These are phyloP conservation scores for Pharmacophagus antenor DNA, from an alignment of 2,888 invertebrate species.

Conservation along the genomic window DNA sequence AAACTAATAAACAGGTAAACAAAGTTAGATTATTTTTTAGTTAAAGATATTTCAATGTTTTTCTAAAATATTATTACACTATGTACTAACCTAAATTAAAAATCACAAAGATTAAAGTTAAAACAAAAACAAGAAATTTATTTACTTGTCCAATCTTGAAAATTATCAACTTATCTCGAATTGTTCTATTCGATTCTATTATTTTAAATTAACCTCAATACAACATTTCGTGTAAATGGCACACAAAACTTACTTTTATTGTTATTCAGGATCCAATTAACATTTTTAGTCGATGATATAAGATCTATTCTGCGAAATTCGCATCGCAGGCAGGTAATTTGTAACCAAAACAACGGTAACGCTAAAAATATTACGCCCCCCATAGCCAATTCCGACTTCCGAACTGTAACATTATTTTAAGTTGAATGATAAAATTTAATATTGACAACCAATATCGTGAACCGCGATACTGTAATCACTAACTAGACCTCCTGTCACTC, in stretches of 20 bases:
- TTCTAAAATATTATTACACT: too few species aligned
- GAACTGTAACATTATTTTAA: constrained; percentile 18
- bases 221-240: not conserved
- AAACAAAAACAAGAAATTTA: too few species aligned
- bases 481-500: constrained; percentile 21
- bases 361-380: not conserved
- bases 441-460: constrained; percentile 11
- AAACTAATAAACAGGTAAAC: too few species aligned
- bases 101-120: too few species aligned
- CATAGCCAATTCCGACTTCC: constrained; percentile 3
- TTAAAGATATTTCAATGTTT: too few species aligned
- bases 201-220: not conserved
- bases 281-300: constrained; percentile 35
- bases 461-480: constrained; percentile 23
- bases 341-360: constrained; percentile 8
- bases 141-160: too few species aligned
- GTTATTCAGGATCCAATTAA: constrained; percentile 59
- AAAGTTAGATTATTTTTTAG: too few species aligned
- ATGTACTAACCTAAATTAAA: too few species aligned
- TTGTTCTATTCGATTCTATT: too few species aligned
- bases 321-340: constrained; percentile 4
- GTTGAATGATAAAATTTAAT: not conserved
- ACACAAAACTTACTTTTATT: constrained; percentile 64
- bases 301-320: constrained; percentile 32
- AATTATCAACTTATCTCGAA: too few species aligned